These are phyloP conservation scores for Morinoia aosen DNA, from an alignment of 2,888 invertebrate genomes.

Conservation along the genomic window DNA sequence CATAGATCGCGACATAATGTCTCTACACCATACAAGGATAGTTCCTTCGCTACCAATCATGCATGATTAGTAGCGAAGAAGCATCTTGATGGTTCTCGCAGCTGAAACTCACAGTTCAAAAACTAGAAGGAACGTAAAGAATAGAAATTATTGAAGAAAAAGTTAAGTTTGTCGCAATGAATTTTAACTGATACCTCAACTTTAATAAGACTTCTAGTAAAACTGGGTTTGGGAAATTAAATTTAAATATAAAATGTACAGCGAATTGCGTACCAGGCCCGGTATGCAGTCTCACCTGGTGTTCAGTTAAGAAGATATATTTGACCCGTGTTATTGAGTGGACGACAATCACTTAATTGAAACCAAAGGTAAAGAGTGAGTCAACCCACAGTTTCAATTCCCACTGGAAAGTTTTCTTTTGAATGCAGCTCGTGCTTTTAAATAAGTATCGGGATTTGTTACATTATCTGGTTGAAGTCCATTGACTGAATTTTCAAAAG, in stretches of 20 bases:
- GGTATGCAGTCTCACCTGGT: neutral
- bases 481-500: neutral
- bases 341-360: neutral
- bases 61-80: neutral
- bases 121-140: neutral
- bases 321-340: neutral
- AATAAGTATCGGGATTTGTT: neutral
- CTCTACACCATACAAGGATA: neutral
- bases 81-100: neutral
- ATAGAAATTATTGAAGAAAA: neutral
- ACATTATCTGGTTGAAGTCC: neutral
- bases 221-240: neutral
- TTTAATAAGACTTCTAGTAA: neutral
- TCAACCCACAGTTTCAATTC: neutral
- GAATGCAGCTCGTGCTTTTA: neutral
- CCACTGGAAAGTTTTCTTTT: neutral
- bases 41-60: neutral
- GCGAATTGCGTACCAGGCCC: too few species aligned
- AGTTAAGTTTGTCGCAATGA: neutral
- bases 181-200: neutral
- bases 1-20: neutral
- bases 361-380: neutral
- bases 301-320: neutral
- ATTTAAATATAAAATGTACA: neutral
- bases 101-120: neutral